Percentiles rank a stretch among this genome's conserved stretches.
These are phyloP conservation scores for Carollia perspicillata DNA, from an alignment of 2,113 vertebrate genomes.

Conservation along the genomic window DNA sequence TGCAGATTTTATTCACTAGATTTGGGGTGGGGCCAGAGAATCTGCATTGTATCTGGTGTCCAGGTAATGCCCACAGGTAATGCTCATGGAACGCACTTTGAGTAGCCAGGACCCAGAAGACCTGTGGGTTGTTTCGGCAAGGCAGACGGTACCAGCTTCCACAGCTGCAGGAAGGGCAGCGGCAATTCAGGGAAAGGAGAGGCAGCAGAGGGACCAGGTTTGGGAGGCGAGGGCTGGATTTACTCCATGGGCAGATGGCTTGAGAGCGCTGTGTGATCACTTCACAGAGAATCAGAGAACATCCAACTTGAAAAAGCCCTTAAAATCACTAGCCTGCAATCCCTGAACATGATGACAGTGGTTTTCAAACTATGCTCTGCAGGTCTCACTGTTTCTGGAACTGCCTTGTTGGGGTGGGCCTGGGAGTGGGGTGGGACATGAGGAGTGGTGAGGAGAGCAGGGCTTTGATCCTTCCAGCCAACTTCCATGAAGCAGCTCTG, in stretches of 20 bases:
- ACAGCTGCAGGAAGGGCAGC: neutral
- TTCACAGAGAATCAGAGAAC: neutral
- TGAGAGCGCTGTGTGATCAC: neutral
- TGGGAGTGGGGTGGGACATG: too few relatives aligned
- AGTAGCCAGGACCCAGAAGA: neutral
- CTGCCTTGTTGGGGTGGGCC: fast-evolving
- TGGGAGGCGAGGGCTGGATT: neutral
- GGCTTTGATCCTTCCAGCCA: neutral
- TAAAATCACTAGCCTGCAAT: neutral
- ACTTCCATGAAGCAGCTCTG: neutral
- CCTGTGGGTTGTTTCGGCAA: neutral
- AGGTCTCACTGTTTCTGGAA: neutral
- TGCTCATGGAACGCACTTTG: neutral
- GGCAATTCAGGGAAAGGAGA: neutral
- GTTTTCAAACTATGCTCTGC: neutral
- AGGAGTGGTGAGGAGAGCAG: neutral
- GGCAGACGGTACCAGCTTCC: neutral
- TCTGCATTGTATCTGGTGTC: neutral
- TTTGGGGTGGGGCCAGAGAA: neutral
- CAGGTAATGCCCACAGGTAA: neutral
- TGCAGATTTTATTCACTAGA: neutral
- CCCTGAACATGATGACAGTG: neutral
- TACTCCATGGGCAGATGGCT: neutral
- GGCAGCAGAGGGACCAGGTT: neutral
- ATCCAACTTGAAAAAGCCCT: neutral